Base-by-base conservation (phyloP, 2,888 invertebrate species). In the Archips xylosteana region DNA sequence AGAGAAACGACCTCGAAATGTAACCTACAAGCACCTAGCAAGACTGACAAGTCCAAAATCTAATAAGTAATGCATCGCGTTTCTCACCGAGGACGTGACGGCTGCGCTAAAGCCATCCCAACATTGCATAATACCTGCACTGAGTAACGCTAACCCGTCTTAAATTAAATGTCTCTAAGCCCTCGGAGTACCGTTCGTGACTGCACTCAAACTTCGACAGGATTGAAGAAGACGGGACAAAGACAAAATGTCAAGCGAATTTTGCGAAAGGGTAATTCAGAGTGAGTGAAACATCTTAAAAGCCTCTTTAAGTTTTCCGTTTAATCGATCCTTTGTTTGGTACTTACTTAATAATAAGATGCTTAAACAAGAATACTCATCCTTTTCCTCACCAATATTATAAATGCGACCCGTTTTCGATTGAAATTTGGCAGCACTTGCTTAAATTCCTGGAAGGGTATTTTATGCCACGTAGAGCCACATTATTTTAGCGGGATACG, bases 271-370 rank as follows among this genome's bases (percentile, higher is more conserved):
- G 70, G 70, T 74, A 74, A 74, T 65, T 74, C 70, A 74, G 64
- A 70, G 70, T 70, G 74, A 64, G 69, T 39, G 51, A 65, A 74
- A 69, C 70, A 74, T 69, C 74, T 74, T 74, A 74, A 74, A 74
- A 74, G 74, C 69, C 75, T 71, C 78, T 78, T 77, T 68, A 76
- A 79, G 72, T 76, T 78, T 69, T 67, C 71, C 75, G 75, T 78
- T 67, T 76, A 77, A 81, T 79, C 78, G 76, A 78, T 76, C 76
- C 78, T 75, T 74, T 74, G 69, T 75, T 71, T 76, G 76, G 72
- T 76, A 75, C 73, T 77, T 78, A 69, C 62, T 76, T 74, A 57
- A 71, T 69, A 70, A 75, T 75, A 75, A 67, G 73, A 65, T 51
- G 71, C 74, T 69, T 73, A 69, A 54, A 66, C 59, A 60, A 51